These are phyloP conservation scores for Vicugna pacos DNA, from an alignment of 2,113 vertebrate genomes.

Conservation along the genomic window DNA sequence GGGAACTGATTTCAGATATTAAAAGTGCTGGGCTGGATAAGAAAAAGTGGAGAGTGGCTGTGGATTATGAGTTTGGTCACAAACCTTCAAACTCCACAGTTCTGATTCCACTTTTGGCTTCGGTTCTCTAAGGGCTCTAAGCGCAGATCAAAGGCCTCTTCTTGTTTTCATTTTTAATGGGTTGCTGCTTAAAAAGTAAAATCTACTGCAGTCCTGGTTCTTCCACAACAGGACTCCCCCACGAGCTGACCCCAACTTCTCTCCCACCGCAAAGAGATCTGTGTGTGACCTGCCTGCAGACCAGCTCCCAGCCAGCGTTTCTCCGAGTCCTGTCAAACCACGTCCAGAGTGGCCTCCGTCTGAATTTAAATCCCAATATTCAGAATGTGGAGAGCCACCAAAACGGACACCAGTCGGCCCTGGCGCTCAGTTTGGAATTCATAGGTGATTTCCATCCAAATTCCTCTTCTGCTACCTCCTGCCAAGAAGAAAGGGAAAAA, in stretches of 20 bases:
- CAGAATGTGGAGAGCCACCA: neutral
- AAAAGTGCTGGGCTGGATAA: neutral
- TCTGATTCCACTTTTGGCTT: constrained; percentile 62
- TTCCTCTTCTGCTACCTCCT: neutral
- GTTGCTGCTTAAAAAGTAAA: constrained; percentile 69
- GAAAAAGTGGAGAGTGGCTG: rapidly evolving
- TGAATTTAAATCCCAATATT: neutral
- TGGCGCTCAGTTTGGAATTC: neutral
- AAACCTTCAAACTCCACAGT: constrained; percentile 45
- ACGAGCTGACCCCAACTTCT: neutral
- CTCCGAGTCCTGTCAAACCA: neutral
- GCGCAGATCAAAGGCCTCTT: constrained; percentile 70
- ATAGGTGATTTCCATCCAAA: neutral
- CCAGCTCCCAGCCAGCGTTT: neutral
- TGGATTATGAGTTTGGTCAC: constrained; percentile 52
- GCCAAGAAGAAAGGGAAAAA: neutral
- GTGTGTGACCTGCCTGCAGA: constrained; percentile 12
- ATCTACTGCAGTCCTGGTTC: neutral
- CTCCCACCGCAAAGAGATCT: neutral
- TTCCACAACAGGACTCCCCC: constrained; percentile 4
- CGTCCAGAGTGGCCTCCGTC: neutral
- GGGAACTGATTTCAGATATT: constrained; percentile 36
- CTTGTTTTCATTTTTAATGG: constrained; percentile 71
- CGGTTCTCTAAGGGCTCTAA: constrained; percentile 51
- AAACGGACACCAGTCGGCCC: neutral